Evolutionary conservation across 2,113 vertebrate species (phyloP).

Genomic region (Platichthys stellatus): DNA sequence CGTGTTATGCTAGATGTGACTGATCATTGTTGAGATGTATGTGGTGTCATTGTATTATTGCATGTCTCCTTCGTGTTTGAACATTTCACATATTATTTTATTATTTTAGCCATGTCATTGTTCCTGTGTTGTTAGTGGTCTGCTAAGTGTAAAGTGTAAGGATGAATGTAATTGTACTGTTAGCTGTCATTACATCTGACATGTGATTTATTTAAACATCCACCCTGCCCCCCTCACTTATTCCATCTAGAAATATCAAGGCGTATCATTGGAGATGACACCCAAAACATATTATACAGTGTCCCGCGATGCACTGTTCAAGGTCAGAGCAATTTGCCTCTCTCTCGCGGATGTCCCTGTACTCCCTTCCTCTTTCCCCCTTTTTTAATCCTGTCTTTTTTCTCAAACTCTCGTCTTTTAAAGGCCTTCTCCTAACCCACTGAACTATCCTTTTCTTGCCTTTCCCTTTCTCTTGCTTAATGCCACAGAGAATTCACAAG

Average conservation of each 20-base stretch:
- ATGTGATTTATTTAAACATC: constrained; percentile 78
- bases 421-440: constrained; percentile 68
- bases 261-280: constrained; percentile 87
- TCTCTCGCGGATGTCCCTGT: constrained; percentile 73
- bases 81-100: constrained; percentile 52
- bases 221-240: constrained; percentile 79
- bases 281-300: constrained; percentile 87
- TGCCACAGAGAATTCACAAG: constrained; percentile 52
- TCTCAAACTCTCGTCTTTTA: constrained; percentile 48
- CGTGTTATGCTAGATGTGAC: not conserved
- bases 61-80: constrained; percentile 64
- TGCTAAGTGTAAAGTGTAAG: constrained; percentile 64
- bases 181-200: constrained; percentile 75
- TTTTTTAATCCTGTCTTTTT: constrained; percentile 35
- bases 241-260: constrained; percentile 87
- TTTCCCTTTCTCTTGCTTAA: constrained; percentile 44
- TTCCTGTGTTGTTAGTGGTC: constrained; percentile 55
- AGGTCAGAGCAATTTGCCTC: constrained; percentile 85
- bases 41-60: constrained; percentile 46
- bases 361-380: constrained; percentile 56
- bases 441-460: constrained; percentile 37
- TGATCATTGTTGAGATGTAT: constrained; percentile 20
- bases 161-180: constrained; percentile 64
- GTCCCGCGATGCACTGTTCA: constrained; percentile 86
- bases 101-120: constrained; percentile 5